Evolutionary conservation across 92 coral and sea anemone genomes (phyloP).

Genomic region (Epizoanthus ramosus): DNA sequence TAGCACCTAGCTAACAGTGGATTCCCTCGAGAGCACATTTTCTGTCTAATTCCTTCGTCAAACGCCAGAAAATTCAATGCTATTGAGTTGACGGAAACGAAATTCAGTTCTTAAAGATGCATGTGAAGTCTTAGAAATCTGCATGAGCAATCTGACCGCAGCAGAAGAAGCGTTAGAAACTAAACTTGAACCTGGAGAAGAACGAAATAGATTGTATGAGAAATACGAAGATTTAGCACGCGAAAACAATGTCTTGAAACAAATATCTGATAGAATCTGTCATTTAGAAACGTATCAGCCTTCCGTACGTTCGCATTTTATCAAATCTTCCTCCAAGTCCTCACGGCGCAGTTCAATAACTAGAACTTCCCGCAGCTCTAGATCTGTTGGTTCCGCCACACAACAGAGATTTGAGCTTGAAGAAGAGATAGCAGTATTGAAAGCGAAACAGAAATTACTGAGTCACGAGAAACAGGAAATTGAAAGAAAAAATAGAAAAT

Average conservation of each 20-base stretch:
- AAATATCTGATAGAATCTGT: slow-evolving; percentile 42
- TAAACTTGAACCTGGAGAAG: not conserved
- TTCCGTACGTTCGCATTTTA: not conserved
- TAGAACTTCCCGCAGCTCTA: not conserved
- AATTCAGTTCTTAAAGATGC: slow-evolving; percentile 7
- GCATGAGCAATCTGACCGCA: too few species aligned
- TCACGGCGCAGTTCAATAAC: not conserved
- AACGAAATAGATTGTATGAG: slow-evolving; percentile 30
- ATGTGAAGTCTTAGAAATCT: too few species aligned
- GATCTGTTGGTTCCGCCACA: slow-evolving; percentile 25
- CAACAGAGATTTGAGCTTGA: slow-evolving; percentile 48
- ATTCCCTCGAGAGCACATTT: too few species aligned
- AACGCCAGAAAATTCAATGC: not conserved
- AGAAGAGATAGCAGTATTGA: slow-evolving; percentile 50
- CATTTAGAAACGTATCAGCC: not conserved
- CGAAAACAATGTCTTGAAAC: slow-evolving; percentile 29
- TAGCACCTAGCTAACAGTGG: too few species aligned
- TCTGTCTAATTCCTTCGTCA: too few species aligned
- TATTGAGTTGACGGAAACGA: slow-evolving; percentile 7
- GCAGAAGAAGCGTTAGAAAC: slow-evolving; percentile 6
- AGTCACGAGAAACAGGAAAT: slow-evolving; percentile 43
- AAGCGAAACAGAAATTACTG: slow-evolving; percentile 46
- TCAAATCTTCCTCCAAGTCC: not conserved
- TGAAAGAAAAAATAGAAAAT: too few species aligned
- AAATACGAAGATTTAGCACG: slow-evolving; percentile 40